These are phyloP conservation scores for Pholis gunnellus DNA, from an alignment of 2,113 vertebrate genomes.

Conservation along the genomic window DNA sequence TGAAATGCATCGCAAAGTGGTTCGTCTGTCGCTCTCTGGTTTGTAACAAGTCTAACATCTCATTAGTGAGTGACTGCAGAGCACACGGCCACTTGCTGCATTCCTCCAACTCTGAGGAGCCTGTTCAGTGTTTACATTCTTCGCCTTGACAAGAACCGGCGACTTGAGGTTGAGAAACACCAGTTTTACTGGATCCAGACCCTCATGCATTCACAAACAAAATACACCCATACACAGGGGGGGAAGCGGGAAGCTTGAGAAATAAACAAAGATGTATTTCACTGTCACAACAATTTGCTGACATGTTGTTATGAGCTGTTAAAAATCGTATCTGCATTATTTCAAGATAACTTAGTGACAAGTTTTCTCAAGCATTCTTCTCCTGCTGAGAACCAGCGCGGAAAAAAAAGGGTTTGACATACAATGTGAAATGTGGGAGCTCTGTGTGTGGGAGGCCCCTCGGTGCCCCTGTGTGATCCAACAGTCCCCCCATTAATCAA, in stretches of 20 bases:
- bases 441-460: conserved; percentile 69
- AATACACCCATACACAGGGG: background rate
- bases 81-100: conserved; percentile 13
- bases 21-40: conserved; percentile 31
- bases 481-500: conserved; percentile 76
- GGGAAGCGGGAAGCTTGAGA: background rate
- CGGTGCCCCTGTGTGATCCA: conserved; percentile 53
- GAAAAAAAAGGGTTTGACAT: conserved; percentile 31
- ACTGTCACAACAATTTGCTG: conserved; percentile 6
- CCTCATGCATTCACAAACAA: conserved; percentile 48
- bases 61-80: conserved; percentile 48
- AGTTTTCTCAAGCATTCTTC: conserved; percentile 23
- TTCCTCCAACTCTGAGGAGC: conserved; percentile 38
- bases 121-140: conserved; percentile 75
- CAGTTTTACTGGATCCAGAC: conserved; percentile 73
- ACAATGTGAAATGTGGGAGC: conserved; percentile 54
- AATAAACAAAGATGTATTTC: conserved; percentile 36
- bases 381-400: background rate
- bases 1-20: conserved; percentile 41
- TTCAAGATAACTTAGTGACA: background rate
- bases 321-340: conserved; percentile 20
- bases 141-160: conserved; percentile 50
- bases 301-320: conserved; percentile 21
- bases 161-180: conserved; percentile 73
- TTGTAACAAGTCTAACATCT: conserved; percentile 57